A percentile compares a stretch with the other conserved stretches of the same genome.
phyloP scores from a whole-genome alignment of 1,140 invertebrate genomes.

The Pseudomyrmex dendroicus region DNA sequence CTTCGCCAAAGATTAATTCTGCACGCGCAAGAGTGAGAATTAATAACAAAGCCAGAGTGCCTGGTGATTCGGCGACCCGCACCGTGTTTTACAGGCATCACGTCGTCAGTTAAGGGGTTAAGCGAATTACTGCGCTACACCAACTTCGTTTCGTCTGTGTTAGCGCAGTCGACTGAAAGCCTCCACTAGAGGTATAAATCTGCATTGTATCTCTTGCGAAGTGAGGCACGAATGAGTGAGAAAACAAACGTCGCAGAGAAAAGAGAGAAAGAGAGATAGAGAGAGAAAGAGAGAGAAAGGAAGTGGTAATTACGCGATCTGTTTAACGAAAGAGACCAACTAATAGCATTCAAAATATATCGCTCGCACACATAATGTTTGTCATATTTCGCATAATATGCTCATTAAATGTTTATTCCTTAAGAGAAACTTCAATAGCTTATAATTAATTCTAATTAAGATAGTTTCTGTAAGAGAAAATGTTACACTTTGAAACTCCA shows the following conservation, averaged over 20 bases:
- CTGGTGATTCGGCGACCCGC: conserved; percentile 51
- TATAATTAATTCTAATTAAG: neutral
- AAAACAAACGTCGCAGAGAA: conserved; percentile 32
- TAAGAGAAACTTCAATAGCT: neutral
- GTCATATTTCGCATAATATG: neutral
- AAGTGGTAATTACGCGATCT: conserved; percentile 30
- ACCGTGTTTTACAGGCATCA: conserved; percentile 57
- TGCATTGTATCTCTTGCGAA: conserved; percentile 49
- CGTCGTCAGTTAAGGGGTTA: conserved; percentile 60
- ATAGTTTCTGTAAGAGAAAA: neutral
- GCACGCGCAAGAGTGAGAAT: conserved; percentile 47
- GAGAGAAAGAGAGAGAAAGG: neutral
- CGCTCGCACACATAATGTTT: neutral
- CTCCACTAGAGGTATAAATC: conserved; percentile 55
- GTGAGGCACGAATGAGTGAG: conserved; percentile 42
- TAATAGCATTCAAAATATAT: neutral
- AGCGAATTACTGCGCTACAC: conserved; percentile 55
- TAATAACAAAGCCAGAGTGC: conserved; percentile 55
- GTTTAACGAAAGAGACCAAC: conserved; percentile 33
- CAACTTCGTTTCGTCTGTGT: conserved; percentile 56
- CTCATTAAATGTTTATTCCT: neutral
- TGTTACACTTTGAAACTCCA: no score
- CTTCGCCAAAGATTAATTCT: conserved; percentile 40
- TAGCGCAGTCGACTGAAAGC: conserved; percentile 53
- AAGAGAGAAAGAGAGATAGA: no score